phyloP scores from a whole-genome alignment of 2,113 vertebrate genomes.

The Oxyruncus cristatus region DNA sequence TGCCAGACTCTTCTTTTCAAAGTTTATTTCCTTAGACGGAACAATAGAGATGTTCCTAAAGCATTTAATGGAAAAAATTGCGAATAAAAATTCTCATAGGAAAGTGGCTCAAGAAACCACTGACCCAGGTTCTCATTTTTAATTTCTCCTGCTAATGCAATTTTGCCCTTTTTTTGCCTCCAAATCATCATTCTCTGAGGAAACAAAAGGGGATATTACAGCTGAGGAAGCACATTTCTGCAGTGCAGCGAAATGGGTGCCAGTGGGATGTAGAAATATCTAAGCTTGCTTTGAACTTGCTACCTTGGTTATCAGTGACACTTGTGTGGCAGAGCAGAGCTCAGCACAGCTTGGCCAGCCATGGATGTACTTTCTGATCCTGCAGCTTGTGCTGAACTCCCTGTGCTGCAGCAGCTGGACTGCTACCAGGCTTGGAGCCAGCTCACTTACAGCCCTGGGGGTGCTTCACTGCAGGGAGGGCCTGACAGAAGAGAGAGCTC shows the following conservation, averaged over 20 bases:
- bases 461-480: neutral
- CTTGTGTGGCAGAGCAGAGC: neutral
- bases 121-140: neutral
- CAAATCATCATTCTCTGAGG: neutral
- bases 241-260: constrained; percentile 5
- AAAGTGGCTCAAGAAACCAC: constrained; percentile 24
- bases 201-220: constrained; percentile 2
- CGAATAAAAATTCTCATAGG: constrained; percentile 30
- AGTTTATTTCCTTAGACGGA: constrained; percentile 48
- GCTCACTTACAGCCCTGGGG: neutral
- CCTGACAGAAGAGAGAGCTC: neutral
- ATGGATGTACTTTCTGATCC: neutral
- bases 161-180: constrained; percentile 1
- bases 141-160: neutral
- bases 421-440: constrained; percentile 24
- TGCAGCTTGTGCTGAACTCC: constrained; percentile 18
- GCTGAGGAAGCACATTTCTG: neutral
- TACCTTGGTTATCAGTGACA: neutral
- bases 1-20: constrained; percentile 34
- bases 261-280: neutral
- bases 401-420: constrained; percentile 43
- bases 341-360: constrained; percentile 34
- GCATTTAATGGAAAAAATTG: constrained; percentile 22
- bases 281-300: constrained; percentile 38
- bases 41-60: constrained; percentile 12